These are phyloP conservation scores for Sebastes oblongus DNA, from an alignment of 2,797 vertebrate genomes.

Conservation along the genomic window DNA sequence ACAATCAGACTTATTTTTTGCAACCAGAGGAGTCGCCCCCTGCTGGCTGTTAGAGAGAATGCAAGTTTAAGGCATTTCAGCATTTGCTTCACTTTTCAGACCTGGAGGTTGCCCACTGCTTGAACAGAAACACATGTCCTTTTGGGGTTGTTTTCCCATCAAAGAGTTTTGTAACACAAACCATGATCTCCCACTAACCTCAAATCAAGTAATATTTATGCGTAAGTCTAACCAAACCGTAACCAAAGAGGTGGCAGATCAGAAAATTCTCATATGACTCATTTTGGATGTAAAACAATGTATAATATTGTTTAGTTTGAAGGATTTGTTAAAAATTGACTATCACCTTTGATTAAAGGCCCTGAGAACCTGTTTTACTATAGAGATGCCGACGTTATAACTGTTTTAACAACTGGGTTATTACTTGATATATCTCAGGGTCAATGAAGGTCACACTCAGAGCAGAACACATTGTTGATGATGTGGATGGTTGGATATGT, in stretches of 20 bases:
- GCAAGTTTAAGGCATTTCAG: too few relatives aligned
- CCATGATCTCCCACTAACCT: not conserved
- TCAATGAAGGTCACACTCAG: conserved; percentile 21
- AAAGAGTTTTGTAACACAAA: not conserved
- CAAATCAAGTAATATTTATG: not conserved
- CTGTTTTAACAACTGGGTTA: not conserved
- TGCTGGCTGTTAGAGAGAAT: too few relatives aligned
- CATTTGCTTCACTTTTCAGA: too few relatives aligned
- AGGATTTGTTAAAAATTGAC: not conserved
- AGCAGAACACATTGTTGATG: conserved; percentile 23
- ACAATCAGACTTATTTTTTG: too few relatives aligned
- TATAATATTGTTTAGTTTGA: not conserved
- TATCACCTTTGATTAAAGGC: not conserved
- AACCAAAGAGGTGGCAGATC: not conserved
- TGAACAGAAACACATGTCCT: not conserved
- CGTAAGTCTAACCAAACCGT: not conserved
- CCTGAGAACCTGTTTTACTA: not conserved
- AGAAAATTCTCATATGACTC: not conserved
- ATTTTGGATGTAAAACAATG: not conserved
- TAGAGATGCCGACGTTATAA: not conserved
- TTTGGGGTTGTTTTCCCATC: not conserved
- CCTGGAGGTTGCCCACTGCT: rapidly evolving
- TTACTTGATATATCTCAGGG: not conserved
- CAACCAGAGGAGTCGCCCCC: too few relatives aligned
- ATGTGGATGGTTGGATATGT: conserved; percentile 42